phyloP scores from a whole-genome alignment of 2,888 invertebrate species.

The Arge pagana region DNA sequence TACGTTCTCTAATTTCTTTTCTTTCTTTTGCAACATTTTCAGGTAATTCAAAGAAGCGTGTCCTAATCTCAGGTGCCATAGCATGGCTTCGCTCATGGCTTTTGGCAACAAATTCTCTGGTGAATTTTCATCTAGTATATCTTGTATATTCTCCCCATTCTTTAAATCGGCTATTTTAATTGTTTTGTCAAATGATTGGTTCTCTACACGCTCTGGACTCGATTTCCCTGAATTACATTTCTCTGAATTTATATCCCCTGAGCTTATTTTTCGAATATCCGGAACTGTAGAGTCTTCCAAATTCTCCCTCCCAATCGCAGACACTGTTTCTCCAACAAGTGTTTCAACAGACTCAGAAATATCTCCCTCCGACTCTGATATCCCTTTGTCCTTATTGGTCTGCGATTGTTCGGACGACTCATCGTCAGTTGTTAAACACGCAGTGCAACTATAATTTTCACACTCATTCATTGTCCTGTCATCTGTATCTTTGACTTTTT shows the following conservation, averaged over 20 bases:
- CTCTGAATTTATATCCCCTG: no score
- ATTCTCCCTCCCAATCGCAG: conserved; percentile 17
- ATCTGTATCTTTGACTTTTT: conserved; percentile 5
- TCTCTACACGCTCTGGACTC: no score
- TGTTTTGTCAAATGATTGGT: no score
- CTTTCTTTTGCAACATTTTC: conserved; percentile 32
- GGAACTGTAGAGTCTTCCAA: neutral
- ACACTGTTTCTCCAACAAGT: conserved; percentile 4
- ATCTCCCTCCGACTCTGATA: conserved; percentile 10
- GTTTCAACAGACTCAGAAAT: no score
- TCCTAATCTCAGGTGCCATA: conserved; percentile 14
- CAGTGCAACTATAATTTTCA: neutral
- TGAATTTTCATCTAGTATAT: neutral
- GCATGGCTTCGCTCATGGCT: neutral
- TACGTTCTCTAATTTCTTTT: conserved; percentile 28
- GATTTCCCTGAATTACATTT: neutral
- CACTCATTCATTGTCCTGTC: neutral
- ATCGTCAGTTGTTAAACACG: conserved; percentile 12
- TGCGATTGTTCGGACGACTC: conserved; percentile 22
- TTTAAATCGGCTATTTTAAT: conserved; percentile 14
- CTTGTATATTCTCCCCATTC: neutral
- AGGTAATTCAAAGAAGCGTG: conserved; percentile 33
- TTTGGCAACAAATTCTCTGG: neutral
- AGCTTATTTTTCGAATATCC: no score
- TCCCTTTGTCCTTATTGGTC: conserved; percentile 8